Evolutionary conservation across 2,113 vertebrate species (phyloP).

Genomic region (Pica pica): DNA sequence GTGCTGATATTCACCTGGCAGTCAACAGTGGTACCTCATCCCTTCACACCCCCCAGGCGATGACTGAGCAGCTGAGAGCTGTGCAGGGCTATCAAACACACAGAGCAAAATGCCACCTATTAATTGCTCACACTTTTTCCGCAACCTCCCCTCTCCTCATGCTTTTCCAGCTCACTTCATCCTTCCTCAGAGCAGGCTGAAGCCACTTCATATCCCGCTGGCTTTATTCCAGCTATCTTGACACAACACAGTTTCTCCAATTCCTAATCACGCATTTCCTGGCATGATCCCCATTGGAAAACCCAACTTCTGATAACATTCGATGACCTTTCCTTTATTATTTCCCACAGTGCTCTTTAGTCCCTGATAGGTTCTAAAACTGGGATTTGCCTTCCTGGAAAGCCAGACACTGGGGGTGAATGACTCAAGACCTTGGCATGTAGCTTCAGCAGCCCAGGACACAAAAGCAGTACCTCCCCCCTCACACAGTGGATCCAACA

Average conservation of each 20-base stretch:
- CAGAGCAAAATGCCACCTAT: not conserved
- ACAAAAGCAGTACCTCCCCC: constrained; percentile 22
- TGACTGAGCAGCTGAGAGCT: not conserved
- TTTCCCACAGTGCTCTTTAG: not conserved
- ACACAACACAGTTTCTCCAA: constrained; percentile 1
- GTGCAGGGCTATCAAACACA: not conserved
- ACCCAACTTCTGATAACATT: constrained; percentile 38
- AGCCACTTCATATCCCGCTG: not conserved
- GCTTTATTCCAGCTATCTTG: not conserved
- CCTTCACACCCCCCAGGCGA: accelerated
- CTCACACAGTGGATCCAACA: not conserved
- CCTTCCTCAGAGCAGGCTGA: not conserved
- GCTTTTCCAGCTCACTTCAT: not conserved
- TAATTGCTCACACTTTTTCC: not conserved
- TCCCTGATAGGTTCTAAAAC: constrained; percentile 24
- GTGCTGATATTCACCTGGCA: not conserved
- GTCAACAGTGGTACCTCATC: not conserved
- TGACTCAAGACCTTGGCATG: constrained; percentile 49
- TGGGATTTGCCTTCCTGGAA: constrained; percentile 61
- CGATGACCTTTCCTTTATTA: constrained; percentile 36
- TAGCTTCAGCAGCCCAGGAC: not conserved
- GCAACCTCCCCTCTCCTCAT: not conserved
- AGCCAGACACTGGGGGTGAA: constrained; percentile 6
- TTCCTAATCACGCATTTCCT: constrained; percentile 1
- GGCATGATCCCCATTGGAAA: not conserved